Conservation (phyloP, 2,797 vertebrate genomes). For the Falco columbarius region DNA sequence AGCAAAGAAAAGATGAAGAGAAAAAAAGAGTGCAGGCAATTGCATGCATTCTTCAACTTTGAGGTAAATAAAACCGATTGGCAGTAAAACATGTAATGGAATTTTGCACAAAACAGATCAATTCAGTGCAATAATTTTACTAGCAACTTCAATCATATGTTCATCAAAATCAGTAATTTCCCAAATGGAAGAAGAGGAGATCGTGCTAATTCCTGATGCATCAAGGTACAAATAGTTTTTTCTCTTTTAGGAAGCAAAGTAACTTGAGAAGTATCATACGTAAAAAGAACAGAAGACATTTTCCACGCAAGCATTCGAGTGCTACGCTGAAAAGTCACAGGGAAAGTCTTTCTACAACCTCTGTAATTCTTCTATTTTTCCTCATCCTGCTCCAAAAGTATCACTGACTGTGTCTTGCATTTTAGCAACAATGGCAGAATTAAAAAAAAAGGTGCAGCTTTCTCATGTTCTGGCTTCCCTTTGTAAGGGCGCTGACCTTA, state of each 20-base stretch:
- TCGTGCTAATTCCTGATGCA: neutral
- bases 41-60: neutral
- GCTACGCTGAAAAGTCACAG: neutral
- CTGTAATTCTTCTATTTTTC: neutral
- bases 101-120: neutral
- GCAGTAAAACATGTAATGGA: neutral
- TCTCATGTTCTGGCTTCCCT: neutral
- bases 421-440: neutral
- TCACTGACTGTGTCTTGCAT: neutral
- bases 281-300: neutral
- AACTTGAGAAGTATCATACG: neutral
- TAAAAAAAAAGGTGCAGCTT: neutral
- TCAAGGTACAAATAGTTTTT: neutral
- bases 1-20: neutral
- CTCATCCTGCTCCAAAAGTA: neutral
- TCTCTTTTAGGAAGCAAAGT: neutral
- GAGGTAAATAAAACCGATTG: neutral
- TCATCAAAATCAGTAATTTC: neutral
- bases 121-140: neutral
- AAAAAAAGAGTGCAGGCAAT: neutral
- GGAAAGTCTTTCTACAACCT: neutral
- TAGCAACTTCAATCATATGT: neutral
- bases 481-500: neutral
- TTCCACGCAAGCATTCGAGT: neutral
- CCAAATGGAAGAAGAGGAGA: neutral